phyloP scores from a whole-genome alignment of 2,888 invertebrate species.

The Tiphia femorata region DNA sequence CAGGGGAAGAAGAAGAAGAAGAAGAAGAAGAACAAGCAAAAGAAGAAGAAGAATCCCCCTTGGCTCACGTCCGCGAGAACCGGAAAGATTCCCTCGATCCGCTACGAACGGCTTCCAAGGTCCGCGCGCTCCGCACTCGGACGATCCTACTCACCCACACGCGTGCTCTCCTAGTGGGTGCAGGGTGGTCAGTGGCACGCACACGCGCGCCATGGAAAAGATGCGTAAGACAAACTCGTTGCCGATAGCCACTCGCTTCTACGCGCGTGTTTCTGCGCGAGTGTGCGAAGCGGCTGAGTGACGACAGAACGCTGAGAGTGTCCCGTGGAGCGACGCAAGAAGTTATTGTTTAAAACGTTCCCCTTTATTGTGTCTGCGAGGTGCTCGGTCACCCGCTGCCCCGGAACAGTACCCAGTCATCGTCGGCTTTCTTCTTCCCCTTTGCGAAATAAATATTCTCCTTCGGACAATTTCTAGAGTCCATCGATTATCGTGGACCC shows the following conservation, averaged over 20 bases:
- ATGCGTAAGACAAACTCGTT: too few species aligned
- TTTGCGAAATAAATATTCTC: too few species aligned
- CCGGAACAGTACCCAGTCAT: background rate
- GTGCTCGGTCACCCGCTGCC: conserved; percentile 56
- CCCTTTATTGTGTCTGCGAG: conserved; percentile 60
- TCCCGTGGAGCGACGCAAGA: conserved; percentile 56
- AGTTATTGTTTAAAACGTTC: conserved; percentile 61
- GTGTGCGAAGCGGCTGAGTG: too few species aligned
- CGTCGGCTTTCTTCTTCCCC: background rate
- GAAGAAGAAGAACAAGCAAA: conserved; percentile 5
- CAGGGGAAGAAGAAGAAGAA: conserved; percentile 10
- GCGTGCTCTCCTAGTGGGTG: too few species aligned
- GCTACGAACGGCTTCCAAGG: conserved; percentile 66
- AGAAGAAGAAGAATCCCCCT: conserved; percentile 44
- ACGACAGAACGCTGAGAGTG: too few species aligned
- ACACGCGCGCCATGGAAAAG: too few species aligned
- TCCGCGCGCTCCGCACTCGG: conserved; percentile 50
- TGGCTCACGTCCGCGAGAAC: conserved; percentile 60
- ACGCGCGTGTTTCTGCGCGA: too few species aligned
- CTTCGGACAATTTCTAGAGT: too few species aligned
- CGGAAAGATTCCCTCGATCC: conserved; percentile 69
- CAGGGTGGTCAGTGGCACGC: too few species aligned
- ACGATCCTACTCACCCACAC: conserved; percentile 27
- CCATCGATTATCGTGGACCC: too few species aligned
- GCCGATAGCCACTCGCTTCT: too few species aligned